Evolutionary conservation across 1,140 invertebrate species (phyloP), one percentile per base, ranked within the genome.

Genomic region (Eupeodes corollae): DNA sequence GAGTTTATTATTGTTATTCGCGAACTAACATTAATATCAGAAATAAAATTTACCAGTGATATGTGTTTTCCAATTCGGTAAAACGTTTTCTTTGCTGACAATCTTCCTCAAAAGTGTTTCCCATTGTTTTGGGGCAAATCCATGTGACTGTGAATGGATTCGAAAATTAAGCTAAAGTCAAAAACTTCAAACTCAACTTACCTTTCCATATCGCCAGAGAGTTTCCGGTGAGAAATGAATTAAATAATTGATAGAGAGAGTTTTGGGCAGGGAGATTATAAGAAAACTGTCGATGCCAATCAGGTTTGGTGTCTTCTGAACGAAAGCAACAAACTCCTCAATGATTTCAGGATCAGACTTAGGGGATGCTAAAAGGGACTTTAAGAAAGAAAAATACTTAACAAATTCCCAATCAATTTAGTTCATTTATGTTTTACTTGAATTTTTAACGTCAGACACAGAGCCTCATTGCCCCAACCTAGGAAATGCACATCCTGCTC

Each of bases 121-220:
- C 63, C 63, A 66, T 42, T 66, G 63, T 18, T 66, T 65, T 0
- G 63, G 62, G 1, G 60, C 63, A 38, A 66, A 66, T 11, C 59
- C 59, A 19, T 61, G 61, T 0, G 62, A 66, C 63, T 66, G 26
- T 34, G 30, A 47, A 41, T 46, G 53, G 2, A 5, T 32, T 14
- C 15, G 10, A 26, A 26, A 26, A 3, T 26, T 26, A 26, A 26
- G 21, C 21, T 26, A 3, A 26, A 26, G 21, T n/a, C 14, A 43
- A 6, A 16, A 46, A 13, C 5, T 18, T 31, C 31, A 30, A 30
- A 38, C 1, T 13, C 8, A 3, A 12, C 44, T 50, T 30, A 67
- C 63, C 58, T 62, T 67, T 12, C 61, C 63, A 47, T 67, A 67
- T 32, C 63, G 61, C 61, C 60, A 67, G 21, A 67, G 40, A 46